Evolutionary conservation across 2,888 invertebrate genomes (phyloP).

Genomic region (Thereva unica): DNA sequence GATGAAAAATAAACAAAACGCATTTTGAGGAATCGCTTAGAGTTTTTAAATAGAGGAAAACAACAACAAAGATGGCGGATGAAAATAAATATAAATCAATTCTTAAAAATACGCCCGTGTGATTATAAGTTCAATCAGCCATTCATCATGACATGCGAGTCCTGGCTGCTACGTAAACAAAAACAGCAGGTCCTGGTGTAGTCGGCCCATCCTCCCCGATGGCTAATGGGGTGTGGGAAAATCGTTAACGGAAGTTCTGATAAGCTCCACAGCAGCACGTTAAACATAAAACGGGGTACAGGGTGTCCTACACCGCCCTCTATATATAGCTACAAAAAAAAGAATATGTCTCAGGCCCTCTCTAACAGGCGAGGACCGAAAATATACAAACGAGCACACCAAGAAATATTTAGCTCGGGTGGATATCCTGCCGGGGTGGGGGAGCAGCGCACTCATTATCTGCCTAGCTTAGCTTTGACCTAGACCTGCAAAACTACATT

Average conservation of each 20-base stretch:
- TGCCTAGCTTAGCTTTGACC: slow-evolving; percentile 31
- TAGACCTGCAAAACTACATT: slow-evolving; percentile 34
- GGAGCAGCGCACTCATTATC: slow-evolving; percentile 15
- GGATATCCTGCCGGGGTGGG: background rate
- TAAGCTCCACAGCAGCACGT: slow-evolving; percentile 10
- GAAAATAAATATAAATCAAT: no score
- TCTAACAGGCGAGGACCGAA: background rate
- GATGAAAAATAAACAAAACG: no score
- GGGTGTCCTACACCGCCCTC: background rate
- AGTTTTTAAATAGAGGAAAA: no score
- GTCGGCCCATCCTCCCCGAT: background rate
- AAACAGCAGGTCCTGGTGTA: slow-evolving; percentile 7
- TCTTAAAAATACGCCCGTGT: no score
- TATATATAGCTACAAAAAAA: background rate
- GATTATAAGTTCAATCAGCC: slow-evolving; percentile 16
- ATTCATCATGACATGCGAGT: slow-evolving; percentile 11
- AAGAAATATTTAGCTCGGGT: background rate
- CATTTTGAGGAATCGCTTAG: no score
- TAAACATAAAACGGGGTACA: slow-evolving; percentile 12
- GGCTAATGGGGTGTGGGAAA: slow-evolving; percentile 6
- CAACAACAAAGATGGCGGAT: no score
- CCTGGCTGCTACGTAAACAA: slow-evolving; percentile 18
- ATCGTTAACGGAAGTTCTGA: slow-evolving; percentile 25
- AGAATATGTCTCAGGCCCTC: background rate
- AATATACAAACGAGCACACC: slow-evolving; percentile 3